Base-by-base conservation (phyloP, 1,140 invertebrate species). In the Cydia pomonella region DNA sequence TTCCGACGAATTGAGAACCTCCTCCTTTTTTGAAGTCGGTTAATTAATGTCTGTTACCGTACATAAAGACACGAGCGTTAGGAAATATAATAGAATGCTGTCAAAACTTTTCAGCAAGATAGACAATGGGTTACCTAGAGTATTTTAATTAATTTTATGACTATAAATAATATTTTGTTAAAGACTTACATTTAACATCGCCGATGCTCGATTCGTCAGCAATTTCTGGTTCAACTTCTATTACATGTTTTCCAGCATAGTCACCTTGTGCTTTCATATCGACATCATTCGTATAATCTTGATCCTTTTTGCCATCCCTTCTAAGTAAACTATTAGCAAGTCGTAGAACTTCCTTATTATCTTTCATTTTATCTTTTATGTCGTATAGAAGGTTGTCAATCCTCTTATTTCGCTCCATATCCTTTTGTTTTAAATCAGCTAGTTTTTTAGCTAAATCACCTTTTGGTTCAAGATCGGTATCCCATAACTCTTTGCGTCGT, bases 331-430 rank as follows among this genome's bases (percentile, higher is more conserved):
- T 92, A 80, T 93, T 86, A n/a, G 92, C 90, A 23, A 91, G 69
- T 63, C 85, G 77, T 53, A 92, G 77, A 0, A 93, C 91, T 76
- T 92, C 90, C 72, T 89, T 87, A 76, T 92, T 93, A 73, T 91
- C 85, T 73, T 92, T 93, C 87, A 92, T 91, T 79, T 91, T 90
- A 73, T 89, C 86, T 79, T 92, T 92, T 64, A 92, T 92, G 73
- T 89, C 83, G 59, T 82, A 80, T 47, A 92, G 84, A 25, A 92
- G 83, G 76, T 80, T 78, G 75, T 90, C 82, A 73, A 92, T 92
- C 33, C 86, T 80, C 73, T 87, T 84, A 71, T 86, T 89, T 75
- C 85, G 76, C 74, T 88, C 84, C 7, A 79, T 16, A 79, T 91
- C 83, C 76, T 83, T 79, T 76, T 83, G 76, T 69, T 87, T 82